Evolutionary conservation across 1,140 invertebrate genomes (phyloP), one percentile per base, ranked within the genome.

Genomic region (Drosophila insularis): DNA sequence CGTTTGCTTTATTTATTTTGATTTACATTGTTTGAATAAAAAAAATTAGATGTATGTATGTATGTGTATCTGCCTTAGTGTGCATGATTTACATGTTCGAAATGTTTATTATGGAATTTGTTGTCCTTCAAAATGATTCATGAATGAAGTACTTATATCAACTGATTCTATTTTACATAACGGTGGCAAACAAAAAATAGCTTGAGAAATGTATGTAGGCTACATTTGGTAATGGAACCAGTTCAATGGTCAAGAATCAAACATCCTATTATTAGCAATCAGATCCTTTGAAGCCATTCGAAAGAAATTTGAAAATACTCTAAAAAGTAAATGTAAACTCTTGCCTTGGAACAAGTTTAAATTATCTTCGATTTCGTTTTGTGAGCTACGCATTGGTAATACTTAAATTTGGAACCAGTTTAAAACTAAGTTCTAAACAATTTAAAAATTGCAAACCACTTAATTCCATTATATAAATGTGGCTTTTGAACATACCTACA

Each of bases 21-120:
- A 68, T 84, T 77, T 85, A 62, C 74, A 71, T 68, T 40, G 19
- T 31, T 54, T 27, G 17, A 70, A 21, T 35, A 75, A 59, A 59
- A 62, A 27, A 17, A 61, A 53, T 10, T 17, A 67, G 31, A 54
- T 32, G 50, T 53, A 61, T 54, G 37, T 69, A 31, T 65, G 54
- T 71, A 23, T 40, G 21, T 75, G 58, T 67, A 59, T 39, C n/a
- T 54, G 31, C 4, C 23, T 39, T 54, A 53, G 63, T 53, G 55
- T 63, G 56, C 55, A 19, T 55, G 21, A 21, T 21, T 14, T 61
- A 19, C 40, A n/a, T 37, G 35, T 35, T 35, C 13, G 56, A 32
- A 43, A 21, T 55, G 17, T 64, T 64, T 10, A 10, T 50, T 50
- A 17, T 21, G 43, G 17, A 19, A 21, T 50, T 19, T 8, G 17